Percentiles rank a stretch among this genome's conserved stretches.
Evolutionary conservation across 2,888 invertebrate species (phyloP).

Genomic region (Orthonevra nobilis): DNA sequence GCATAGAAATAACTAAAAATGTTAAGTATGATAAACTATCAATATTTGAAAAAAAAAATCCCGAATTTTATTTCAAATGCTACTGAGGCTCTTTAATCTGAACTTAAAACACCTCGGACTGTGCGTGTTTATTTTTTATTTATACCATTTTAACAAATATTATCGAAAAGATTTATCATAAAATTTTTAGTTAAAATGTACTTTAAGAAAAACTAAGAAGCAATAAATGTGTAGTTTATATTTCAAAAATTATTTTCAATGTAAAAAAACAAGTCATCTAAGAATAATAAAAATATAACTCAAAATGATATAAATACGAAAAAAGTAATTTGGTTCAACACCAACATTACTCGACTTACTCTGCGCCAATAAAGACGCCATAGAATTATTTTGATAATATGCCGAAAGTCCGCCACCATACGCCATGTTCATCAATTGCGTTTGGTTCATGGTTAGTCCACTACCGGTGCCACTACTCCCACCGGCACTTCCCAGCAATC

Average conservation of each 20-base stretch:
- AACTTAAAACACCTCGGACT: too few relatives aligned
- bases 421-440: slow-evolving; percentile 80
- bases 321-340: slow-evolving; percentile 72
- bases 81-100: too few relatives aligned
- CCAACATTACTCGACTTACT: slow-evolving; percentile 85
- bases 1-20: too few relatives aligned
- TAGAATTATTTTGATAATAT: slow-evolving; percentile 78
- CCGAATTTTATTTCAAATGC: too few relatives aligned
- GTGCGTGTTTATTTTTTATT: too few relatives aligned
- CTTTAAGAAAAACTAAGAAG: not conserved
- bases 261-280: slow-evolving; percentile 35
- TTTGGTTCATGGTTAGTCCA: slow-evolving; percentile 71
- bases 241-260: slow-evolving; percentile 22
- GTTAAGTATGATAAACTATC: too few relatives aligned
- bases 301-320: not conserved
- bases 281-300: slow-evolving; percentile 35
- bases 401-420: slow-evolving; percentile 80
- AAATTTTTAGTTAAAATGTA: too few relatives aligned
- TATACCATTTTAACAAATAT: too few relatives aligned
- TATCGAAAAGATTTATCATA: too few relatives aligned
- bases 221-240: slow-evolving; percentile 1
- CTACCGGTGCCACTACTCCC: slow-evolving; percentile 57
- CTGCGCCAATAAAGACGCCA: slow-evolving; percentile 90
- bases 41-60: too few relatives aligned
- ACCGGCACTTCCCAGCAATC: slow-evolving; percentile 56